These are phyloP conservation scores for Tichodroma muraria DNA, from an alignment of 2,113 vertebrate genomes.

Conservation along the genomic window DNA sequence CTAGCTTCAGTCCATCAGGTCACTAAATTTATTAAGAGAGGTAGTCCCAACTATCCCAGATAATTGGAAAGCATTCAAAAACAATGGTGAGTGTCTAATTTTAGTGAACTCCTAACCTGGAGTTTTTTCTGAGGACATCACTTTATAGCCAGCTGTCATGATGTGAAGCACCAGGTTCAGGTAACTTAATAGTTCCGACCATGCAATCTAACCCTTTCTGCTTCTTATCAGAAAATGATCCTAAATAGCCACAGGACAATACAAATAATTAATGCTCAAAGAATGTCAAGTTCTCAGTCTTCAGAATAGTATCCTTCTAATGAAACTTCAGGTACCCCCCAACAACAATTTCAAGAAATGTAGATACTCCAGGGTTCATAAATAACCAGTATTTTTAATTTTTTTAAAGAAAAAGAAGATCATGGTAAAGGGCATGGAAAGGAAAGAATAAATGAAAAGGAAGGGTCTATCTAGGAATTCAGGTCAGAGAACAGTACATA, in stretches of 20 bases:
- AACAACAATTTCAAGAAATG: neutral
- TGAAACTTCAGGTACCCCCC: neutral
- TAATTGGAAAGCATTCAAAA: neutral
- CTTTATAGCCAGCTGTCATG: neutral
- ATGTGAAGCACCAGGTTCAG: neutral
- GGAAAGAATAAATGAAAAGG: neutral
- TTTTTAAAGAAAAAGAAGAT: neutral
- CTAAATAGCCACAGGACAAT: neutral
- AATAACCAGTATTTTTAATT: neutral
- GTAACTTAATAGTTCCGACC: neutral
- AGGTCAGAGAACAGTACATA: neutral
- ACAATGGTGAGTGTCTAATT: neutral
- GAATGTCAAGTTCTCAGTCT: neutral
- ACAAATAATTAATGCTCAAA: neutral
- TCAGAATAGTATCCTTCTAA: neutral
- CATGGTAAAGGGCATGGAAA: neutral
- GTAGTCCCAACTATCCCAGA: neutral
- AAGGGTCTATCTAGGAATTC: neutral
- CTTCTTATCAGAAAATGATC: neutral
- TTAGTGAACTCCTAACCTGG: neutral
- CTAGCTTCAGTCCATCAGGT: neutral
- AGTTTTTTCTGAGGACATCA: neutral
- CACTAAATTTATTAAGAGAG: neutral
- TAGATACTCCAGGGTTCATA: neutral
- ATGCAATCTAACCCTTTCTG: neutral